Percentiles rank a stretch among this genome's conserved stretches.
Evolutionary conservation across 2,797 vertebrate genomes (phyloP).

Genomic region (Gambelia wislizenii): DNA sequence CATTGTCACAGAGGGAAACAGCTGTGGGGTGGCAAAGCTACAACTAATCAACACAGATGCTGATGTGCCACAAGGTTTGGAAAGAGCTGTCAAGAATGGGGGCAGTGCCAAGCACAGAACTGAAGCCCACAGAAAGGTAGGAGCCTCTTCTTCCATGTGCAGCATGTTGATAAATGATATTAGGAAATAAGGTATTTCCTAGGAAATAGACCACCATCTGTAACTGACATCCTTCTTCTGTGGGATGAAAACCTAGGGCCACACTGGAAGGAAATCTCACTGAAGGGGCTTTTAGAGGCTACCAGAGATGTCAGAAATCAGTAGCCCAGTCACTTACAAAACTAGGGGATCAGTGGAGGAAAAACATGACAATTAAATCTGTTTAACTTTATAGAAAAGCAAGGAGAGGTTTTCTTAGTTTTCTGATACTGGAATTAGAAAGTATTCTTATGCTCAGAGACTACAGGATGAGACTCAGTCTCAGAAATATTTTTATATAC

Average conservation of each 20-base stretch:
- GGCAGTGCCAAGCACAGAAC: not conserved
- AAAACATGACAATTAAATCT: too few relatives aligned
- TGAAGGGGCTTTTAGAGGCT: not conserved
- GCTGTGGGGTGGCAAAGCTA: not conserved
- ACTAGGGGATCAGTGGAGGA: too few relatives aligned
- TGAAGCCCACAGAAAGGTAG: constrained; percentile 24
- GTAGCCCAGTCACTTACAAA: not conserved
- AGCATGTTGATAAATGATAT: not conserved
- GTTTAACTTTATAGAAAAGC: not conserved
- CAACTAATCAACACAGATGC: not conserved
- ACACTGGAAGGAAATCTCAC: not conserved
- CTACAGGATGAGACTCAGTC: too few relatives aligned
- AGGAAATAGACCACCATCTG: not conserved
- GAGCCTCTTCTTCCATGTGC: not conserved
- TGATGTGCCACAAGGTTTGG: not conserved
- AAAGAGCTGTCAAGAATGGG: not conserved
- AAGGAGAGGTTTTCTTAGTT: not conserved
- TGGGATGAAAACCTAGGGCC: not conserved
- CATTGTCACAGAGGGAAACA: constrained; percentile 8
- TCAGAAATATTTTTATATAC: not conserved
- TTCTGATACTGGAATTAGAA: not conserved
- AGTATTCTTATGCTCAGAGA: not conserved
- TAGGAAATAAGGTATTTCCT: not conserved
- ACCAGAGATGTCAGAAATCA: not conserved
- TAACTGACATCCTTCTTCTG: not conserved